phyloP scores from a whole-genome alignment of 1,140 invertebrate species.

The Steinernema khuongi region DNA sequence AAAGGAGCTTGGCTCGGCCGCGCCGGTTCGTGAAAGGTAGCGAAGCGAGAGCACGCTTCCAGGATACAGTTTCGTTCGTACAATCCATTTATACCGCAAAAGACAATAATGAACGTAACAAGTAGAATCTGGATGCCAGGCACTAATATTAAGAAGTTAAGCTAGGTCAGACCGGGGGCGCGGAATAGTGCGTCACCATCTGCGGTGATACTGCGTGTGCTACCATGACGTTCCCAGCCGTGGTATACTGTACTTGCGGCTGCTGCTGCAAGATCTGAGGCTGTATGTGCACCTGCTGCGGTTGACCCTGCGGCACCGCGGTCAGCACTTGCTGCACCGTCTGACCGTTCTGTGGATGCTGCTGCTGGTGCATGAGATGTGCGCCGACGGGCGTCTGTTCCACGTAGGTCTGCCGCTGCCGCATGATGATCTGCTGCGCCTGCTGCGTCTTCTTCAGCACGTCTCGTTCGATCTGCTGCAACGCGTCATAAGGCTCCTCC shows the following conservation, averaged over 20 bases:
- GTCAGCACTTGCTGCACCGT: neutral
- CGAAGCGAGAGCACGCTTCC: neutral
- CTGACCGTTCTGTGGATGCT: conserved; percentile 1
- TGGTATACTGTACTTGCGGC: neutral
- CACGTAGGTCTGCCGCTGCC: neutral
- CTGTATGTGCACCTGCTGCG: no score
- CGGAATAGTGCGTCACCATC: neutral
- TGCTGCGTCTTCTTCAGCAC: conserved; percentile 36
- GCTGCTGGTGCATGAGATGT: neutral
- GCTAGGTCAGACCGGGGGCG: neutral
- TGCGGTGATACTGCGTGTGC: neutral
- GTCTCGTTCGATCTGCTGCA: conserved; percentile 33
- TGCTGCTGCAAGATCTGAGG: neutral
- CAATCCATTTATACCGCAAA: neutral
- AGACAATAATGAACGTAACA: neutral
- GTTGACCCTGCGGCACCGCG: neutral
- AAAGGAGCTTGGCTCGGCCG: neutral
- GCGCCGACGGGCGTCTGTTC: neutral
- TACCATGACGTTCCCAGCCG: neutral
- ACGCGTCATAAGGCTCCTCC: conserved; percentile 19
- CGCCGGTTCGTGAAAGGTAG: neutral
- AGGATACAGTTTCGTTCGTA: neutral
- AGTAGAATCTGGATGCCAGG: neutral
- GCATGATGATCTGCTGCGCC: conserved; percentile 27
- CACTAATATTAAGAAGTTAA: neutral